Evolutionary conservation across 2,888 invertebrate species (phyloP).

Genomic region (Aphidius colemani): DNA sequence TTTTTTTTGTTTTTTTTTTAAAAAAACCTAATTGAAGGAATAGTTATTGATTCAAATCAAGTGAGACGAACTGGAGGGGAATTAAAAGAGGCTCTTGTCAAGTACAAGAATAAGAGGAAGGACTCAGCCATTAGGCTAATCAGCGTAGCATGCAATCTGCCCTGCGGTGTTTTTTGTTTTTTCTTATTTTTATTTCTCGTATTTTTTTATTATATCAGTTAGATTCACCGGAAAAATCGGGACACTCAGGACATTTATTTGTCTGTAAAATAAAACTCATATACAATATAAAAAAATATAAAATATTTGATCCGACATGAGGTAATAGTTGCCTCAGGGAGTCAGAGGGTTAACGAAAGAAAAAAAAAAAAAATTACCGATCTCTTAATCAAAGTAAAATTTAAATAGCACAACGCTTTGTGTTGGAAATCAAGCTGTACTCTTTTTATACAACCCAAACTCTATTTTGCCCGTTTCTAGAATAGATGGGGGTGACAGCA

Average conservation of each 20-base stretch:
- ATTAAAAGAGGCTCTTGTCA: conserved; percentile 46
- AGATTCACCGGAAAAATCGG: not conserved
- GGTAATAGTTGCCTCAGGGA: not conserved
- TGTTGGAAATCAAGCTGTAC: too few species aligned
- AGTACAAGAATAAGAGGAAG: conserved; percentile 53
- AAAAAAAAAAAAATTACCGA: conserved; percentile 4
- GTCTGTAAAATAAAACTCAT: not conserved
- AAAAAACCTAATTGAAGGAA: conserved; percentile 51
- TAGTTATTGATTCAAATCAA: conserved; percentile 50
- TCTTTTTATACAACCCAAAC: conserved; percentile 15
- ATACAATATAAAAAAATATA: not conserved
- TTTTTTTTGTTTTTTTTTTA: too few species aligned
- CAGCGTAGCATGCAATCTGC: conserved; percentile 52
- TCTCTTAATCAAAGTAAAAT: too few species aligned
- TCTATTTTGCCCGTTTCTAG: conserved; percentile 28
- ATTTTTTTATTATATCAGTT: conserved; percentile 4
- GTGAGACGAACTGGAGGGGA: conserved; percentile 34
- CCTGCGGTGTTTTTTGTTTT: conserved; percentile 35
- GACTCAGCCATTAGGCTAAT: conserved; percentile 59
- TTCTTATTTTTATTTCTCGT: conserved; percentile 19
- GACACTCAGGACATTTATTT: not conserved
- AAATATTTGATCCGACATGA: too few species aligned
- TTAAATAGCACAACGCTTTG: too few species aligned
- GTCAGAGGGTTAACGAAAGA: not conserved
- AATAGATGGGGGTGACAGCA: too few species aligned